Conservation (phyloP, 2,888 invertebrate genomes). For the Balanococcus diminutus region DNA sequence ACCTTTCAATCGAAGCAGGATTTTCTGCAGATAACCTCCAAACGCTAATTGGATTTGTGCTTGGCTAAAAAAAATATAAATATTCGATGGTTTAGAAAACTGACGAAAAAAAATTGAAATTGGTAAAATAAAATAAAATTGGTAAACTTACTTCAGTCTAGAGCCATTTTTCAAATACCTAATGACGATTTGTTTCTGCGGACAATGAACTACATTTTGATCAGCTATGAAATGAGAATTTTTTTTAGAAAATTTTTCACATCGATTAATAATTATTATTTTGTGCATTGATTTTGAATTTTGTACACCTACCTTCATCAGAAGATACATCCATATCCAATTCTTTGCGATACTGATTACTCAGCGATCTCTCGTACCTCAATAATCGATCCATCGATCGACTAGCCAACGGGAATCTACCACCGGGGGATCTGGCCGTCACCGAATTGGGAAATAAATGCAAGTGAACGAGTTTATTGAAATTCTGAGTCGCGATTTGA, state of each 20-base stretch:
- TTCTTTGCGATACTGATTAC: slow-evolving; percentile 40
- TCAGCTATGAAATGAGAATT: slow-evolving; percentile 25
- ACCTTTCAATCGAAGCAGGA: slow-evolving; percentile 69
- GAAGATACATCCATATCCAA: slow-evolving; percentile 48
- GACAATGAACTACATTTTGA: neutral
- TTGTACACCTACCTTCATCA: slow-evolving; percentile 15
- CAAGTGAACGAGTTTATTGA: slow-evolving; percentile 76
- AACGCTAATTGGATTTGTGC: slow-evolving; percentile 75
- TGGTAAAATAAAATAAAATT: too few relatives aligned
- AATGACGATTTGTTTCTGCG: slow-evolving; percentile 63
- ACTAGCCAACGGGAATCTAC: neutral
- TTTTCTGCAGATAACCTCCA: slow-evolving; percentile 75
- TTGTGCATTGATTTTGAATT: neutral
- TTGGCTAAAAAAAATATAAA: slow-evolving; percentile 62
- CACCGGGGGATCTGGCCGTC: neutral
- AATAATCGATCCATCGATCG: slow-evolving; percentile 49
- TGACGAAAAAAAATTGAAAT: too few relatives aligned
- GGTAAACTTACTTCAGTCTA: slow-evolving; percentile 69
- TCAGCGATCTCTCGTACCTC: slow-evolving; percentile 56
- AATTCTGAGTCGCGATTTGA: slow-evolving; percentile 67
- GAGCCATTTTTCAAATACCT: slow-evolving; percentile 70
- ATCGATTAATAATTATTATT: too few relatives aligned
- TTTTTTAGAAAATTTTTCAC: too few relatives aligned
- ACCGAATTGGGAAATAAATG: slow-evolving; percentile 72
- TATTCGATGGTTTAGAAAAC: slow-evolving; percentile 56